phyloP scores from a whole-genome alignment of 2,113 vertebrate species.

The Paramormyrops kingsleyae region DNA sequence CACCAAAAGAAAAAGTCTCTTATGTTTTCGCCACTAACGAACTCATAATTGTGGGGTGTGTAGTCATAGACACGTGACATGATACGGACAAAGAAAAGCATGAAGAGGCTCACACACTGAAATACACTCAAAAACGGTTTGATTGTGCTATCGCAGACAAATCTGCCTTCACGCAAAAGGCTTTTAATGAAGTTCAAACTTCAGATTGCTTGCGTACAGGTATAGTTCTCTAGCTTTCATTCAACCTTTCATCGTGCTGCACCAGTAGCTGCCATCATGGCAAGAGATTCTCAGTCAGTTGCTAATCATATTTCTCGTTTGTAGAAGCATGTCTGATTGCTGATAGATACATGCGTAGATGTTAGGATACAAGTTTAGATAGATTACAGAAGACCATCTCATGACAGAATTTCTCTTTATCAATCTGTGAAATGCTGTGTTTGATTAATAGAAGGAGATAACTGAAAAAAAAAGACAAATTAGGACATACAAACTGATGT shows the following conservation, averaged over 20 bases:
- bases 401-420: not conserved
- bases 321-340: not conserved
- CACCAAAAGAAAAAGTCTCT: not conserved
- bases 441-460: not conserved
- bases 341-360: not conserved
- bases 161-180: not conserved
- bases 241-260: not conserved
- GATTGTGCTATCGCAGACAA: not conserved
- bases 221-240: not conserved
- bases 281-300: not conserved
- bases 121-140: not conserved
- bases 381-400: not conserved
- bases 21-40: not conserved
- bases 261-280: not conserved
- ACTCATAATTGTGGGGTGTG: not conserved
- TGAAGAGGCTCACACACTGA: not conserved
- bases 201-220: not conserved
- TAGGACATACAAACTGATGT: not conserved
- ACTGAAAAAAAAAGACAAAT: not conserved
- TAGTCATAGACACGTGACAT: not conserved
- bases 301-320: not conserved
- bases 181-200: not conserved
- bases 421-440: not conserved
- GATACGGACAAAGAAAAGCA: not conserved
- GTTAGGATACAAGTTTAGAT: not conserved